Evolutionary conservation across 2,113 vertebrate genomes (phyloP), one percentile per base, ranked within the genome.

Genomic region (Cromileptes altivelis): DNA sequence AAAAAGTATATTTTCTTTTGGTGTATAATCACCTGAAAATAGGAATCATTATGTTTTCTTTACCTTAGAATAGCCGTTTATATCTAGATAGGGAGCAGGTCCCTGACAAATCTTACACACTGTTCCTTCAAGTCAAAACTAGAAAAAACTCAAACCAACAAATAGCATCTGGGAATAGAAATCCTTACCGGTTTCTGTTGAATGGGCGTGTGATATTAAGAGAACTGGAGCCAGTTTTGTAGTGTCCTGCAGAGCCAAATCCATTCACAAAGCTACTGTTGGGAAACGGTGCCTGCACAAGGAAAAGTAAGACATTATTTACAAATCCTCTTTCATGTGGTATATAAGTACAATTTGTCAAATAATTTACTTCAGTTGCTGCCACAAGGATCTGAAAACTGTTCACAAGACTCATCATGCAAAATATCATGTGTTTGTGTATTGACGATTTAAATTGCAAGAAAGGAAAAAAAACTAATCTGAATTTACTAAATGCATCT

Each of bases 201-300:
- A 98, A 99, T 19, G 97, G 98, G 79, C 98, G 97, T 85, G 95
- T 94, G 91, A 98, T 94, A 91, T 95, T 98, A 76, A 98, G 88
- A 87, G 97, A 94, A 91, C 94, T 96, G 94, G 97, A 94, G 87
- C 92, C 96, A 86, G 96, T 93, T 96, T 99, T 99, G 60, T 98
- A 99, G 61, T 97, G 97, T 94, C 96, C 97, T 50, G 96, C 94
- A 6, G 98, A 96, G 72, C 93, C 97, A 94, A 99, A 99, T 88
- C 98, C 97, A 94, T 99, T 99, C 88, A 99, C 95, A 94, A 99
- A 99, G 92, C 97, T 96, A 90, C 97, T 97, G 92, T 99, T 99
- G 55, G 98, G 98, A 93, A 99, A 99, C 3, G 98, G 98, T 88
- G 98, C 98, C 98, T 99, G 94, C 58, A 84, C 47, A 71, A 82